Percentiles rank a stretch among this genome's conserved stretches.
Evolutionary conservation across 2,888 invertebrate genomes (phyloP).

Genomic region (Drosophila quinaria): DNA sequence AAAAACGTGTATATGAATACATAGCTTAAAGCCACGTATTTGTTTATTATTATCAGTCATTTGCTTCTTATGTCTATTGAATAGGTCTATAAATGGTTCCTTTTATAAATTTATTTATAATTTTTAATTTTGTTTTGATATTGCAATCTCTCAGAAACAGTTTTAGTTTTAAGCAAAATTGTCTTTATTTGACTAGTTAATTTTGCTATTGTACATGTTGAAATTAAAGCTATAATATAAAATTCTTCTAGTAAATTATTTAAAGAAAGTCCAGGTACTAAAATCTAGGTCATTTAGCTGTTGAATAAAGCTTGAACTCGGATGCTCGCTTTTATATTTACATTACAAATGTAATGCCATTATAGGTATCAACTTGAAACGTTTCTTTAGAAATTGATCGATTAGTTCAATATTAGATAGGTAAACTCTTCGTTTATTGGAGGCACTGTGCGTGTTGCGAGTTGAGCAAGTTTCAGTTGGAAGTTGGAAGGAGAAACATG

Average conservation of each 20-base stretch:
- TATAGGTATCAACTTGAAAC: background rate
- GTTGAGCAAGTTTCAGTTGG: conserved; percentile 2
- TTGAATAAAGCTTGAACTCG: background rate
- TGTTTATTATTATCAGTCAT: background rate
- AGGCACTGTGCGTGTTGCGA: background rate
- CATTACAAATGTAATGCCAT: background rate
- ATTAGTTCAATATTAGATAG: background rate
- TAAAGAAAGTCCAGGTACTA: background rate
- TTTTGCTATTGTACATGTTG: background rate
- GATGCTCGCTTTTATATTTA: background rate
- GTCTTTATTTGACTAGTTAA: no score
- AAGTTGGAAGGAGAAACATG: background rate
- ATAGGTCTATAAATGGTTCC: background rate
- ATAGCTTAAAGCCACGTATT: conserved; percentile 1
- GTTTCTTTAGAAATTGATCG: background rate
- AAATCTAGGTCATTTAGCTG: no score
- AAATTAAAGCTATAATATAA: background rate
- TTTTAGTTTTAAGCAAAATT: no score
- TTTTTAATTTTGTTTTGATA: no score
- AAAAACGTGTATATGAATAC: background rate
- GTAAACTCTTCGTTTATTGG: background rate
- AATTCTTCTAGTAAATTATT: background rate
- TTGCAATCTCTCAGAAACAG: no score
- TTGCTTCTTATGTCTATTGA: background rate
- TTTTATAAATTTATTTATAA: no score